Evolutionary conservation across 2,888 invertebrate genomes (phyloP).

Genomic region (Cerceris rybyensis): DNA sequence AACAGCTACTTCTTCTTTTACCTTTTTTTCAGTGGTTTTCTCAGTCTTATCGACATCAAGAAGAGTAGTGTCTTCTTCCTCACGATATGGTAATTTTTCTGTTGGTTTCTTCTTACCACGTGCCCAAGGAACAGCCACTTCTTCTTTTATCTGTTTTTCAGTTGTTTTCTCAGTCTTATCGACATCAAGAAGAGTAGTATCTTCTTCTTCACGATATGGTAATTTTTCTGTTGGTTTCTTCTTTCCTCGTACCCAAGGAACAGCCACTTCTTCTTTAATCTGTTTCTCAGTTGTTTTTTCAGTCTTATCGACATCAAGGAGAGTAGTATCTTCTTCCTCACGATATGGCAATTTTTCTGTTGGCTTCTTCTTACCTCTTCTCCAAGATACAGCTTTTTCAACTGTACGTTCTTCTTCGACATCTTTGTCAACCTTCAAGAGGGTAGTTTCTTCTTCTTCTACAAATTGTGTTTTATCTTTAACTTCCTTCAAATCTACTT

Average conservation of each 20-base stretch:
- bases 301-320: conserved; percentile 58
- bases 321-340: conserved; percentile 66
- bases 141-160: conserved; percentile 52
- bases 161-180: conserved; percentile 59
- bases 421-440: conserved; percentile 51
- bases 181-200: conserved; percentile 31
- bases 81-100: conserved; percentile 58
- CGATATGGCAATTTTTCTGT: conserved; percentile 56
- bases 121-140: conserved; percentile 81
- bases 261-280: conserved; percentile 66
- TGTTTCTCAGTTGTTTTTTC: conserved; percentile 59
- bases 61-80: conserved; percentile 67
- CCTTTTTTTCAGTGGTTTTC: conserved; percentile 57
- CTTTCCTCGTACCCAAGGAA: conserved; percentile 68
- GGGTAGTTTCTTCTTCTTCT: conserved; percentile 55
- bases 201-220: conserved; percentile 55
- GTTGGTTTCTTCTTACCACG: conserved; percentile 58
- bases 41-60: conserved; percentile 57
- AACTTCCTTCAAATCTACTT: conserved; percentile 83
- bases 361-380: conserved; percentile 57
- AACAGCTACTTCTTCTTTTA: conserved; percentile 64
- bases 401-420: conserved; percentile 36
- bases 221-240: conserved; percentile 41
- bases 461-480: conserved; percentile 57
- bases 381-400: conserved; percentile 82